Base-by-base conservation (phyloP, 2,797 vertebrate genomes). In the Urophycis tenuis region DNA sequence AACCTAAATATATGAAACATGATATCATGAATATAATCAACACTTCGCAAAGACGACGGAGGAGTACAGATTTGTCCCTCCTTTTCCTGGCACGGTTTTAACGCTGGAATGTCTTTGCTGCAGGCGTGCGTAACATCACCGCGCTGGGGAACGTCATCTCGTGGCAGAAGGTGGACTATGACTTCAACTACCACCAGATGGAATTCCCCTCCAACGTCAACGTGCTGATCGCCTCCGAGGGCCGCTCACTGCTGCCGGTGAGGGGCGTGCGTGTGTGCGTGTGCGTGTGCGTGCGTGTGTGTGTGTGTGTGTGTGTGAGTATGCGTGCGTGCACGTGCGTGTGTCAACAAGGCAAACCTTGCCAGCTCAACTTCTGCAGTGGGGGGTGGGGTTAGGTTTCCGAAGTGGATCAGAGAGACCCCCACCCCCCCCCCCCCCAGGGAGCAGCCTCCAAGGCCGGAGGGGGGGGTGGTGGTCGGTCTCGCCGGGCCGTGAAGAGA, bases 161-260 rank as follows among this genome's bases (percentile, higher is more conserved):
- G 3, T 99, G 97, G 97, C 98, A 99, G 94, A 99, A 98, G 90
- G 96, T 99, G 85, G 97, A 99, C 92, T 99, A 99, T 90, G 97
- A 99, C 94, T 99, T 99, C 92, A 98, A 76, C 93, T 99, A 95
- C 93, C 98, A 99, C 91, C 96, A 94, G 93, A 99, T 99, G 98
- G 98, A 99, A 93, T 99, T 99, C 93, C 96, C 95, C 45, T 99
- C 97, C 95, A 99, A 96, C 88, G 96, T 99, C 94, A 99, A 99
- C 82, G 95, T 99, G 75, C 92, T 99, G 1, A 89, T 98, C 85
- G 89, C 92, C 39, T 99, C 98, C 0, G 98, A 99, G 87, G 97
- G 95, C 72, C 90, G 95, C 76, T 99, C 98, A 0, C 94, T 99
- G 22, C 94, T 99, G 83, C 96, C 97, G 92, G 98, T 99, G 93